phyloP scores from a whole-genome alignment of 2,797 vertebrate species.

The Spinus pinus region DNA sequence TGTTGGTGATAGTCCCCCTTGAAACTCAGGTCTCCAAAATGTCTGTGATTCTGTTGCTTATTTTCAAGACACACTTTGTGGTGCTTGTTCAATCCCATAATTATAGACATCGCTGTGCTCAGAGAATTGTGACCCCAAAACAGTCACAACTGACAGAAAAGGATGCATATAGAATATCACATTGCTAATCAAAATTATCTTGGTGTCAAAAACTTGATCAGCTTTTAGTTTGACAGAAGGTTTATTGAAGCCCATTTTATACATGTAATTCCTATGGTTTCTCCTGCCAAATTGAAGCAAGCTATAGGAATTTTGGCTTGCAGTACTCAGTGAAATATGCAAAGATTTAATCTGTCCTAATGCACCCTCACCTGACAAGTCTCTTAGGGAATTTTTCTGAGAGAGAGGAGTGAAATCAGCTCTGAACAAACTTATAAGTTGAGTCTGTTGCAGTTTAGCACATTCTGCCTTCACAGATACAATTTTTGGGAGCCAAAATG shows the following conservation, averaged over 20 bases:
- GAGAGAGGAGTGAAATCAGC: neutral
- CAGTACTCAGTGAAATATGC: neutral
- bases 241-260: neutral
- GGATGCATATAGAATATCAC: neutral
- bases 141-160: neutral
- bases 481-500: neutral
- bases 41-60: neutral
- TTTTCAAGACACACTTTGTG: neutral
- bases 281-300: neutral
- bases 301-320: neutral
- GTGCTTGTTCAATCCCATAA: neutral
- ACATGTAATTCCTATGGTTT: neutral
- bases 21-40: neutral
- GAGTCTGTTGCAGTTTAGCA: neutral
- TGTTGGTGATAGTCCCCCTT: accelerated
- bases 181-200: neutral
- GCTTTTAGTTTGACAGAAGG: neutral
- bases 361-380: conserved; percentile 7
- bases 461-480: neutral
- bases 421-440: neutral
- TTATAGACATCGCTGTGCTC: neutral
- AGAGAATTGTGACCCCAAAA: neutral
- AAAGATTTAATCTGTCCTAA: conserved; percentile 11
- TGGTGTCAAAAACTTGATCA: neutral
- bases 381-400: neutral